A percentile compares a stretch with the other conserved stretches of the same genome.
phyloP scores from a whole-genome alignment of 2,797 vertebrate genomes.

The Hydrolagus colliei region DNA sequence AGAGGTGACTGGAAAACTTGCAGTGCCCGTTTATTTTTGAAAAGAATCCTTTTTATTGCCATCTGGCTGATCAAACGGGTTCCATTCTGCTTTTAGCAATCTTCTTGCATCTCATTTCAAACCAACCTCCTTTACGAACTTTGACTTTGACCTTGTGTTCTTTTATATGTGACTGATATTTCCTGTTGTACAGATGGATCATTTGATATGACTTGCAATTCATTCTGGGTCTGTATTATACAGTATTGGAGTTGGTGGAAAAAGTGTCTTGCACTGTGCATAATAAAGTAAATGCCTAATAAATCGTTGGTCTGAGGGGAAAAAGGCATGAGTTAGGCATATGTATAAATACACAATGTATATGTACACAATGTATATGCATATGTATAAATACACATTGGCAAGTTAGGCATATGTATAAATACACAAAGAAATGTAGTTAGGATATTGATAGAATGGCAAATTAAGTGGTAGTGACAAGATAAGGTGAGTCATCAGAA shows the following conservation, averaged over 20 bases:
- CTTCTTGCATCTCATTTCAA: neutral
- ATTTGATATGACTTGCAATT: neutral
- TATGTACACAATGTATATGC: too few species aligned
- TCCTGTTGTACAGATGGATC: conserved; percentile 2
- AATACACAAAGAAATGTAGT: too few species aligned
- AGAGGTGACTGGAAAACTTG: neutral
- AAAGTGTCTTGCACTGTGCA: neutral
- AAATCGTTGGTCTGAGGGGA: too few species aligned
- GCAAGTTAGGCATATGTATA: too few species aligned
- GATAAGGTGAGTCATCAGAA: too few species aligned
- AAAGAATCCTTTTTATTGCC: neutral
- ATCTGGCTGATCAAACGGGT: conserved; percentile 5
- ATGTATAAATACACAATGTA: too few species aligned
- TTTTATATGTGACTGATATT: neutral
- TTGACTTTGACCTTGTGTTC: conserved; percentile 9
- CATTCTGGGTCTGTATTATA: neutral
- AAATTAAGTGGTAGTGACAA: too few species aligned
- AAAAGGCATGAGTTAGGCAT: too few species aligned
- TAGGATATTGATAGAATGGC: too few species aligned
- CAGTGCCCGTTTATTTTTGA: neutral
- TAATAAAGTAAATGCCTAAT: neutral
- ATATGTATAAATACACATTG: too few species aligned
- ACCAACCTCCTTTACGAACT: neutral
- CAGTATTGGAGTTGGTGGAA: neutral
- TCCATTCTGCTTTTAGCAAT: conserved; percentile 5